Base-by-base conservation (phyloP, 1,140 invertebrate genomes). In the Pogonomyrmex barbatus region DNA sequence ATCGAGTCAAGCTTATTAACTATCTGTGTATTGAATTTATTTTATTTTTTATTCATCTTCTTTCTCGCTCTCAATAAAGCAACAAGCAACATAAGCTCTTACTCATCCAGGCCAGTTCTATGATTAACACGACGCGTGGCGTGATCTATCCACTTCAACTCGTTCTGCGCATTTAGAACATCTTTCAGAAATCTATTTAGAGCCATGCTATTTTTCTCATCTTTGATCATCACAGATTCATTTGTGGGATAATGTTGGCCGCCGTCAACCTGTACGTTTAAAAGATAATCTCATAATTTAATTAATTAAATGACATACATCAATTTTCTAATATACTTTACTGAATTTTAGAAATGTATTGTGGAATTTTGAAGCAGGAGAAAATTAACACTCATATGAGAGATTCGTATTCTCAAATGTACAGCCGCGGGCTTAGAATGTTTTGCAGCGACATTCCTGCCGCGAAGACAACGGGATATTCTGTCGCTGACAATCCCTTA, bases 121-220 rank as follows among this genome's bases (percentile, higher is more conserved):
- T n/a, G 45, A 85, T 86, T 56, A 47, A 65, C 14, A 24, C 17
- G 24, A 60, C 68, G 79, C 42, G 91, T 87, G 33, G 56, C 85
- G 24, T 88, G 87, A 70, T 94, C 91, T 68, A 93, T 93, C 91
- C 91, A 92, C 76, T 81, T 91, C 68, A 94, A 92, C 60, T 92
- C 89, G 30, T 92, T 71, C 36, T 88, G 89, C n/a, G 89, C 89
- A 42, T 84, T 88, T 12, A 93, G 63, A 39, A 93, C 89, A 33
- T 92, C 75, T 5, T 90, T 60, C 24, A 94, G 54, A 76, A 94
- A 94, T 33, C 62, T 87, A 52, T 90, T 85, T 10, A 93, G 58
- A 10, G 87, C 85, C 9, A 62, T 47, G 45, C 90, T 90, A 10
- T 73, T 86, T 24, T 54, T 36, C 1, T 45, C 45, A 2, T 30